A percentile compares a stretch with the other conserved stretches of the same genome.
phyloP scores from a whole-genome alignment of 2,797 vertebrate species.

The Hephaestus fuliginosus region DNA sequence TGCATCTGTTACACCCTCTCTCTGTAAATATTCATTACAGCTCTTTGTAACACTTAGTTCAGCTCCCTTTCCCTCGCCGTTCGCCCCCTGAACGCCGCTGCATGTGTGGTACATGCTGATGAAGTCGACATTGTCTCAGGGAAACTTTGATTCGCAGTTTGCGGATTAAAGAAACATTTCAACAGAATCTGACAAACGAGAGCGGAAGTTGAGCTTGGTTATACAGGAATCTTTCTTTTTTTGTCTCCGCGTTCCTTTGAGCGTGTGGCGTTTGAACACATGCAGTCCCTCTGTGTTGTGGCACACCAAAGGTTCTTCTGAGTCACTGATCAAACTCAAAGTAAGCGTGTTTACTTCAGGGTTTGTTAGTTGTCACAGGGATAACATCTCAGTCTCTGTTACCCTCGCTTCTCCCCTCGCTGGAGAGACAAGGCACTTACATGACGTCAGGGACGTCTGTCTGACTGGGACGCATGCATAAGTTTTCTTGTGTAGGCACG shows the following conservation, averaged over 20 bases:
- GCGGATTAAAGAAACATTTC: constrained; percentile 4
- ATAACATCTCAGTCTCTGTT: constrained; percentile 21
- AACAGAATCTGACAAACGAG: background rate
- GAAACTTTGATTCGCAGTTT: constrained; percentile 32
- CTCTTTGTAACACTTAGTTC: constrained; percentile 60
- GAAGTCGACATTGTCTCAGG: constrained; percentile 33
- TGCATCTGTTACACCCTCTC: constrained; percentile 33
- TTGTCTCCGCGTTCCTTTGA: background rate
- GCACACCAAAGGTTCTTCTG: constrained; percentile 15
- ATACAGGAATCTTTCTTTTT: constrained; percentile 6
- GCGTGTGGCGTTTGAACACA: background rate
- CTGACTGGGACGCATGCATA: background rate
- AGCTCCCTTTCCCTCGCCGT: constrained; percentile 24
- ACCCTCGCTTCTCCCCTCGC: background rate
- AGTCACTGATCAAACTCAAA: constrained; percentile 44
- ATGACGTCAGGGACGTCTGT: background rate
- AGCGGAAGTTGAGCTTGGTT: background rate
- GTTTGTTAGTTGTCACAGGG: constrained; percentile 23
- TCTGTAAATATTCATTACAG: constrained; percentile 58
- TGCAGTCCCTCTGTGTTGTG: background rate
- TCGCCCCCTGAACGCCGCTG: constrained; percentile 21
- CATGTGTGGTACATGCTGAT: constrained; percentile 48
- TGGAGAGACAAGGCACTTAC: background rate
- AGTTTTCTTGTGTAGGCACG: background rate
- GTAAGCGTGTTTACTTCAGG: constrained; percentile 22